Conservation (phyloP, 2,797 vertebrate genomes). For the Ptychadena robeensis region DNA sequence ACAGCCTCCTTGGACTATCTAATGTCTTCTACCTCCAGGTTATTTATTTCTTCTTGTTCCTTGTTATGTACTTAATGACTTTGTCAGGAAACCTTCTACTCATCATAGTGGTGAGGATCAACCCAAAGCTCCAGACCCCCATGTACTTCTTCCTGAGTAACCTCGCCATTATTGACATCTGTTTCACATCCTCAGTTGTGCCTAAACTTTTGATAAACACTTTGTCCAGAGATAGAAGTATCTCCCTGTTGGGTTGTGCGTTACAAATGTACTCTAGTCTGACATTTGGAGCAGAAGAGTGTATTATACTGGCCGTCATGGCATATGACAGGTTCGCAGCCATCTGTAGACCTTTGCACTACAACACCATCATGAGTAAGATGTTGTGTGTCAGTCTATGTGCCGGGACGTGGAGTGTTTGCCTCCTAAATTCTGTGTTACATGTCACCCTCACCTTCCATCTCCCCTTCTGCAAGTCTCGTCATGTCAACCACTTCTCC, state of each 20-base stretch:
- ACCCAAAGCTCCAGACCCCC: constrained; percentile 6
- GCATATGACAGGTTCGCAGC: constrained; percentile 24
- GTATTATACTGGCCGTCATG: constrained; percentile 1
- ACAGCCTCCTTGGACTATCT: background rate
- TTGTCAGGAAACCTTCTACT: constrained; percentile 32
- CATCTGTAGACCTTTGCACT: constrained; percentile 30
- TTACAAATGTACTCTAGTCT: constrained; percentile 1
- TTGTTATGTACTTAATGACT: constrained; percentile 21
- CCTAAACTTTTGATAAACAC: constrained; percentile 8
- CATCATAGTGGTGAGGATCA: constrained; percentile 5
- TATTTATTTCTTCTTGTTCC: background rate
- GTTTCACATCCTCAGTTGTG: background rate
- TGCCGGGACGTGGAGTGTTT: background rate
- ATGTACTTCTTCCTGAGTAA: constrained; percentile 35
- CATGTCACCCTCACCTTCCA: constrained; percentile 17
- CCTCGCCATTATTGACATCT: constrained; percentile 22
- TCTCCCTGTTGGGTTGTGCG: constrained; percentile 12
- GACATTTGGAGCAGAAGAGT: background rate
- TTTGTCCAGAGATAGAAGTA: background rate
- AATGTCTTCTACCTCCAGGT: background rate
- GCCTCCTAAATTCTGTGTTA: background rate
- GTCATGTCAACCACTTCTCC: constrained; percentile 28
- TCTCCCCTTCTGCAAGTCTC: background rate
- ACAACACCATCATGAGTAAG: constrained; percentile 17
- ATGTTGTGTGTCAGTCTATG: background rate